Evolutionary conservation across 2,888 invertebrate species (phyloP).

Genomic region (Diadromus collaris): DNA sequence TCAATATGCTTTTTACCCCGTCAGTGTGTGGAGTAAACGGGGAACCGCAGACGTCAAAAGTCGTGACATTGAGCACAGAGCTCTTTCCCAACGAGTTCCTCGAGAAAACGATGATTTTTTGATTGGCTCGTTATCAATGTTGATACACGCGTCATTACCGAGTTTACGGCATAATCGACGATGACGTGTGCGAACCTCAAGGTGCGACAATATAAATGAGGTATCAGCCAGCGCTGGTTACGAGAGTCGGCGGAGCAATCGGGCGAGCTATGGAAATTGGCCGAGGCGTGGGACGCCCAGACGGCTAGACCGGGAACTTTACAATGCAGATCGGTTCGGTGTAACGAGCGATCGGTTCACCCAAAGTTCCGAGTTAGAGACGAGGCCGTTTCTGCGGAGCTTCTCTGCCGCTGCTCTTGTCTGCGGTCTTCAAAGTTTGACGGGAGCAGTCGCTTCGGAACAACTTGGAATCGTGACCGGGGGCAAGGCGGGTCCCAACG

Average conservation of each 20-base stretch:
- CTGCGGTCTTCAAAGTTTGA: conserved; percentile 43
- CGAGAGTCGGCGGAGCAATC: conserved; percentile 49
- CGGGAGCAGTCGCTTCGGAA: conserved; percentile 37
- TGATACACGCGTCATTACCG: neutral
- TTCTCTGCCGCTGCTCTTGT: conserved; percentile 25
- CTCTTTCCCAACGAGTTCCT: neutral
- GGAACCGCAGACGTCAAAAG: neutral
- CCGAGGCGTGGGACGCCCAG: conserved; percentile 43
- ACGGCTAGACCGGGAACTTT: conserved; percentile 50
- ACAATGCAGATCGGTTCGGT: conserved; percentile 55
- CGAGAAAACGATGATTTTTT: neutral
- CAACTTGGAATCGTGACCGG: conserved; percentile 36
- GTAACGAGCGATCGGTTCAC: conserved; percentile 57
- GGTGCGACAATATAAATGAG: conserved; percentile 40
- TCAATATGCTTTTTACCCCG: no score
- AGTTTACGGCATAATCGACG: neutral
- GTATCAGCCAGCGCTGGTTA: conserved; percentile 40
- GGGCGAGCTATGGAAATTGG: conserved; percentile 39
- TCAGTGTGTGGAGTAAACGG: neutral
- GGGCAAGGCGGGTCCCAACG: neutral
- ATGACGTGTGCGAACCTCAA: neutral
- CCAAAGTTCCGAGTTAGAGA: conserved; percentile 39
- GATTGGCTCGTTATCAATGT: neutral
- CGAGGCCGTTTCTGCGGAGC: conserved; percentile 37
- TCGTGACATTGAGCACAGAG: neutral